Conservation (phyloP, 2,797 vertebrate genomes). For the Coluber constrictor region DNA sequence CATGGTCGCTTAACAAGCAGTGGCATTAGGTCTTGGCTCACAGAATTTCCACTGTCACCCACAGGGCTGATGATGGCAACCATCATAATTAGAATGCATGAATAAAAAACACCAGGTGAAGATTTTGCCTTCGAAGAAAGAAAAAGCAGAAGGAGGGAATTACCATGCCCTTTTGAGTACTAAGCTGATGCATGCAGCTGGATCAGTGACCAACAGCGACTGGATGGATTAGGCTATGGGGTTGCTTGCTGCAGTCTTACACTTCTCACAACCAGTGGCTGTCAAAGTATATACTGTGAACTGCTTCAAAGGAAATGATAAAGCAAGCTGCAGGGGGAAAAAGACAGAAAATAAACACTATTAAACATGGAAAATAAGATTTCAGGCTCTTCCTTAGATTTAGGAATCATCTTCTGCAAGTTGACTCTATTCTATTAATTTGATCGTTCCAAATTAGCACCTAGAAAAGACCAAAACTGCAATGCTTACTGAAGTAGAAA, state of each 20-base stretch:
- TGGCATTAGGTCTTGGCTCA: constrained; percentile 69
- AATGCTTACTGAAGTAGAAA: constrained; percentile 54
- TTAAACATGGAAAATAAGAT: constrained; percentile 35
- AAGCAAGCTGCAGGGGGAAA: constrained; percentile 49
- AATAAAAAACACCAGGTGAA: constrained; percentile 82
- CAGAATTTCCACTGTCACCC: constrained; percentile 71
- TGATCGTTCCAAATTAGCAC: constrained; percentile 25
- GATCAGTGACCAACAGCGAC: constrained; percentile 66
- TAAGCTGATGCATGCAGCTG: constrained; percentile 76
- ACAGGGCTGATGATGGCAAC: constrained; percentile 77
- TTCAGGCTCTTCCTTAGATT: constrained; percentile 43
- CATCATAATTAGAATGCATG: constrained; percentile 76
- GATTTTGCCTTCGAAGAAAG: constrained; percentile 73
- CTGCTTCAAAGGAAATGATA: constrained; percentile 64
- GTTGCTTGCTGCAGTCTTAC: constrained; percentile 55
- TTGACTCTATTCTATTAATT: constrained; percentile 45
- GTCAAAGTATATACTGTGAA: constrained; percentile 60
- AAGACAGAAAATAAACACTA: constrained; percentile 63
- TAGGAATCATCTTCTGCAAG: constrained; percentile 42
- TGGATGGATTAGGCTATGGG: constrained; percentile 59
- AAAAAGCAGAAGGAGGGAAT: constrained; percentile 76
- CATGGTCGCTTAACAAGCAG: constrained; percentile 79
- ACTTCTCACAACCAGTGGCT: constrained; percentile 65
- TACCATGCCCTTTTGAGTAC: constrained; percentile 74
- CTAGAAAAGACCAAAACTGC: constrained; percentile 48